phyloP scores from a whole-genome alignment of 2,888 invertebrate genomes.

The Stegana nigrithorax region DNA sequence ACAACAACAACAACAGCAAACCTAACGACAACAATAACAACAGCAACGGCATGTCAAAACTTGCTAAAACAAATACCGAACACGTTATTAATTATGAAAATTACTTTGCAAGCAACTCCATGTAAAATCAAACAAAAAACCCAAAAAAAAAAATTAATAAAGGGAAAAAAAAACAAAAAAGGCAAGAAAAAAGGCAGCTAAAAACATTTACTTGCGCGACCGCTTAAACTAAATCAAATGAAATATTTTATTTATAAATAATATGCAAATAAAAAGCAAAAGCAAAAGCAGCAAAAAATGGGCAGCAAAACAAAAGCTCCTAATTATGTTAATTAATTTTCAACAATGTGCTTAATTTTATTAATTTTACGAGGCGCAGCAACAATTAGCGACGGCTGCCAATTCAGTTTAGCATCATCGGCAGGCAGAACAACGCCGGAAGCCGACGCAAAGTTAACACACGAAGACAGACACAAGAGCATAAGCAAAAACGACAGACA shows the following conservation, averaged over 20 bases:
- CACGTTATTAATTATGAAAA: conserved; percentile 9
- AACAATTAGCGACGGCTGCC: conserved; percentile 51
- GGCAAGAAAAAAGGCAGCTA: no score
- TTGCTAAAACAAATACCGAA: neutral
- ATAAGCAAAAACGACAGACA: neutral
- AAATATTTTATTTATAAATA: neutral
- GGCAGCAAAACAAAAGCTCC: conserved; percentile 36
- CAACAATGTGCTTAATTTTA: conserved; percentile 45
- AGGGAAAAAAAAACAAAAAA: no score
- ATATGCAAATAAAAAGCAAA: neutral
- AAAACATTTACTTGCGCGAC: no score
- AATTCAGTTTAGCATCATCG: neutral
- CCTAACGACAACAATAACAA: conserved; percentile 5
- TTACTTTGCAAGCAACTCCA: neutral
- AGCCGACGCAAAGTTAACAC: conserved; percentile 9
- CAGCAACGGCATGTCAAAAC: neutral
- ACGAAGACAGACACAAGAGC: neutral
- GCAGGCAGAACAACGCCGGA: conserved; percentile 5
- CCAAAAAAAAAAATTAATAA: no score
- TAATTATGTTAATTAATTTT: conserved; percentile 58
- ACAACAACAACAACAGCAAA: neutral
- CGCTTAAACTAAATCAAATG: neutral
- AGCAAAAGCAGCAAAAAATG: neutral
- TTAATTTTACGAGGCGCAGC: conserved; percentile 56
- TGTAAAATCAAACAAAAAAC: no score